These are phyloP conservation scores for Eurosta solidaginis DNA, from an alignment of 1,140 invertebrate genomes.

Conservation along the genomic window DNA sequence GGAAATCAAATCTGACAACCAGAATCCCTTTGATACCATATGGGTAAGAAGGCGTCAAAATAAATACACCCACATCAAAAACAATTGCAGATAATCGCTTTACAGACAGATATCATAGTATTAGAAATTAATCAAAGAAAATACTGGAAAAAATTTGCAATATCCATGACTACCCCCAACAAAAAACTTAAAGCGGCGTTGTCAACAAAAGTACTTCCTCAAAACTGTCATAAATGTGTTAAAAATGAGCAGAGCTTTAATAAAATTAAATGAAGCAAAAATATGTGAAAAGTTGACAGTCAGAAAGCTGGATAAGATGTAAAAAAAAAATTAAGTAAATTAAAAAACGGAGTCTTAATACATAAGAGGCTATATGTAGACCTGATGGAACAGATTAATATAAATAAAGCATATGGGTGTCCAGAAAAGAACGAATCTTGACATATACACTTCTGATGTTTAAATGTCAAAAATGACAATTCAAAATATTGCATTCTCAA, in stretches of 20 bases:
- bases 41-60: background rate
- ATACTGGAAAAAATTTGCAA: background rate
- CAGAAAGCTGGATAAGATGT: background rate
- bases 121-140: background rate
- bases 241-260: background rate
- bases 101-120: background rate
- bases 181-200: background rate
- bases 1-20: background rate
- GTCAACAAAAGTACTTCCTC: constrained; percentile 12
- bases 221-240: background rate
- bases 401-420: no score
- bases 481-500: no score
- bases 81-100: background rate
- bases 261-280: background rate
- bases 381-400: no score
- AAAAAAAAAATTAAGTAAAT: background rate
- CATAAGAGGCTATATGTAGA: no score
- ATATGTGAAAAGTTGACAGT: background rate
- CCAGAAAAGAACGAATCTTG: no score
- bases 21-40: background rate
- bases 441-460: no score
- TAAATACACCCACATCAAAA: constrained; percentile 3
- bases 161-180: background rate
- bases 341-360: no score
- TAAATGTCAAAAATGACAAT: no score